phyloP scores from a whole-genome alignment of 1,140 invertebrate genomes.

The Stegodyphus dumicola region DNA sequence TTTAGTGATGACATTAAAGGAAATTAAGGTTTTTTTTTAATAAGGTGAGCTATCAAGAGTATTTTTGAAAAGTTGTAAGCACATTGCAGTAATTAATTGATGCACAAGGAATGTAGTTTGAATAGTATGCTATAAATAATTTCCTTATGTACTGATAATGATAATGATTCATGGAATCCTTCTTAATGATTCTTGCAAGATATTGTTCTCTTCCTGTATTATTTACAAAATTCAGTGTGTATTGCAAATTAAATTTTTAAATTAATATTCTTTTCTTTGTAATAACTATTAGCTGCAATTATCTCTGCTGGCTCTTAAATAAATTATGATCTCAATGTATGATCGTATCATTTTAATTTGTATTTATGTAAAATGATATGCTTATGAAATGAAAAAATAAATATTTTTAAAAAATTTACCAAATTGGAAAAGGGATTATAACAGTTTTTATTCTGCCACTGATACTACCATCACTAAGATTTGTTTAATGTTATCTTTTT shows the following conservation, averaged over 20 bases:
- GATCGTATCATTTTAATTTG: background rate
- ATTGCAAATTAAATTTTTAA: background rate
- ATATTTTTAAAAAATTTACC: background rate
- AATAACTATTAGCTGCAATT: background rate
- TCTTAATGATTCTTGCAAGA: background rate
- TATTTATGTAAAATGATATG: no score
- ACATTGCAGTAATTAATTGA: no score
- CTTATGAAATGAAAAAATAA: no score
- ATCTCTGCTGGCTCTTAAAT: background rate
- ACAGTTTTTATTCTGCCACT: background rate
- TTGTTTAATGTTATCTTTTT: background rate
- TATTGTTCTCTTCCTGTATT: background rate
- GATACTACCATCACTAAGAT: background rate
- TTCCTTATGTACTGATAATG: no score
- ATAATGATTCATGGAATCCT: background rate
- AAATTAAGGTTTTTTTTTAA: no score
- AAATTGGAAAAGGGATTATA: background rate
- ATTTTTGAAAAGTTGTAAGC: no score
- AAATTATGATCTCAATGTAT: background rate
- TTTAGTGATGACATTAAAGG: no score
- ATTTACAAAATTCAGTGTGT: background rate
- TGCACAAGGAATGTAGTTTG: no score
- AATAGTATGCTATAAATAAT: no score
- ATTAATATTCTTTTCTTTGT: background rate
- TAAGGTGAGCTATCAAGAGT: no score